These are phyloP conservation scores for Tympanuchus pallidicinctus DNA, from an alignment of 2,113 vertebrate genomes.

Conservation along the genomic window DNA sequence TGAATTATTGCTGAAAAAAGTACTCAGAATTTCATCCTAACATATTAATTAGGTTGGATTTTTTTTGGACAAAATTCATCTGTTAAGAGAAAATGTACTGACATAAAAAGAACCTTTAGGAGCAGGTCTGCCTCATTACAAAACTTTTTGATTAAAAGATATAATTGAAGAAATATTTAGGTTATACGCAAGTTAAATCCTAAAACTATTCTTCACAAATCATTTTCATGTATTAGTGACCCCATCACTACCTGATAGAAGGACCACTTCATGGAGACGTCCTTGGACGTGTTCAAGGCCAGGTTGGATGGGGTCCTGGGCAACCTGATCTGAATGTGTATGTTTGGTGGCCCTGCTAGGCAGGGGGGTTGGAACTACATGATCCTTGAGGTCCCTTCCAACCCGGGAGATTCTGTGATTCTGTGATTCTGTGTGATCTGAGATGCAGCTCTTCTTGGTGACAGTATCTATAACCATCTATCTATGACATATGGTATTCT, in stretches of 20 bases:
- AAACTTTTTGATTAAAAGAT: not conserved
- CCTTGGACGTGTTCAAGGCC: too few species aligned
- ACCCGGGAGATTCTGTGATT: too few species aligned
- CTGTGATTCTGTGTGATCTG: too few species aligned
- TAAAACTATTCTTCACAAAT: slow-evolving; percentile 37
- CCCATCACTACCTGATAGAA: slow-evolving; percentile 11
- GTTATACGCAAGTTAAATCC: slow-evolving; percentile 21
- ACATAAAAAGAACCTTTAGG: not conserved
- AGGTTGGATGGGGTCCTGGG: too few species aligned
- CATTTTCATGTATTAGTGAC: slow-evolving; percentile 32
- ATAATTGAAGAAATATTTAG: not conserved
- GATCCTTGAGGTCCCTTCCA: too few species aligned
- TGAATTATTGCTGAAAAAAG: not conserved
- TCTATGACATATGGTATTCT: slow-evolving; percentile 51
- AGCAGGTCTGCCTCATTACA: not conserved
- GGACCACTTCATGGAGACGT: slow-evolving; percentile 3
- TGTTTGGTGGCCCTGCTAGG: too few species aligned
- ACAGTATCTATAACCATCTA: slow-evolving; percentile 69
- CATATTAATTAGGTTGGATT: not conserved
- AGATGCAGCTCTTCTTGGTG: slow-evolving; percentile 53
- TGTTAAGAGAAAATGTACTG: not conserved
- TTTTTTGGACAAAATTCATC: not conserved
- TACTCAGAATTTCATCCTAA: not conserved
- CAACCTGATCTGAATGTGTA: too few species aligned
- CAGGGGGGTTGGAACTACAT: too few species aligned